Conservation (phyloP, 2,113 vertebrate species). For the Otus sunia region DNA sequence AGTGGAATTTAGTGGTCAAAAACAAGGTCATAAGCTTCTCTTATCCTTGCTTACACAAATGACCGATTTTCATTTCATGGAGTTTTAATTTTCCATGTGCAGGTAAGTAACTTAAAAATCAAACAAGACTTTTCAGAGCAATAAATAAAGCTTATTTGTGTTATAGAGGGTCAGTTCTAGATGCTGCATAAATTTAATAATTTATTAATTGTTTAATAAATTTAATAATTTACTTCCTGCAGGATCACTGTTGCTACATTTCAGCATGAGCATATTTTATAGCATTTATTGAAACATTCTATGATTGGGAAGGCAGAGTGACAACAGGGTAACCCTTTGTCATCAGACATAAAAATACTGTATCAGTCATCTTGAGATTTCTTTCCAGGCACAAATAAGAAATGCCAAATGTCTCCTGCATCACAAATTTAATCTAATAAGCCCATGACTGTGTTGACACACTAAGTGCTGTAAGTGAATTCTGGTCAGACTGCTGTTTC, state of each 20-base stretch:
- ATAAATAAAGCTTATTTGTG: background rate
- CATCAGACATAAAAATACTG: background rate
- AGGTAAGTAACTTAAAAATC: background rate
- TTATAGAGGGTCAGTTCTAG: background rate
- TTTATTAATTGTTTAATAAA: too few relatives aligned
- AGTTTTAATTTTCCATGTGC: background rate
- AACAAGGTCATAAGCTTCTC: background rate
- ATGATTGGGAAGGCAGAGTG: background rate
- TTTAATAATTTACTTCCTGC: background rate
- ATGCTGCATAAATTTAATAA: background rate
- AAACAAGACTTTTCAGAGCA: background rate
- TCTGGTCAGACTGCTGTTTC: background rate
- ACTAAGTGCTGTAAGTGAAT: rapidly evolving
- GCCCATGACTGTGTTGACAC: background rate
- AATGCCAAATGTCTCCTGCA: background rate
- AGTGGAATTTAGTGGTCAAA: background rate
- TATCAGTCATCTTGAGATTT: background rate
- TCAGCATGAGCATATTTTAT: background rate
- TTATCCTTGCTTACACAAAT: background rate
- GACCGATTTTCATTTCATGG: background rate
- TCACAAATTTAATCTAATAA: background rate
- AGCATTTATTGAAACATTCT: background rate
- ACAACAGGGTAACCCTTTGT: background rate
- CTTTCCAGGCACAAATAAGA: background rate
- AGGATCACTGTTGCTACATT: background rate